phyloP scores from a whole-genome alignment of 1,140 invertebrate genomes.

The Drosophila teissieri region DNA sequence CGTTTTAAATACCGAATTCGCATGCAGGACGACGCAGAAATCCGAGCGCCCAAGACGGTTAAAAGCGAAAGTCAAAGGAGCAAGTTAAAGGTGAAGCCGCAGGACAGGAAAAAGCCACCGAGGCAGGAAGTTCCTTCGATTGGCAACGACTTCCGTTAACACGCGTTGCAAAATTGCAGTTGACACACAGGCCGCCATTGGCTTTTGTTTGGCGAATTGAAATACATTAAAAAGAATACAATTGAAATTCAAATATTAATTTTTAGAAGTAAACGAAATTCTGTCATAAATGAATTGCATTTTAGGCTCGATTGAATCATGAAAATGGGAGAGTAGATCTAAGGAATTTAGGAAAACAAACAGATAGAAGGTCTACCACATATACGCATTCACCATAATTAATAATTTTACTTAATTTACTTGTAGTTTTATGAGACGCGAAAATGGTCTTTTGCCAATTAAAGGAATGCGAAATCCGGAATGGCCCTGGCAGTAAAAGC shows the following conservation, averaged over 20 bases:
- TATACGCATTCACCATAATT: too few relatives aligned
- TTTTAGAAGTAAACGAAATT: background rate
- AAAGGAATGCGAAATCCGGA: conserved; percentile 13
- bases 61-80: conserved; percentile 68
- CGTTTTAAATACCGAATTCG: conserved; percentile 67
- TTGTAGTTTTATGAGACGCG: background rate
- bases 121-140: conserved; percentile 71
- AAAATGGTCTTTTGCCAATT: background rate
- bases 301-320: too few relatives aligned
- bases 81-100: conserved; percentile 33
- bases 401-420: too few relatives aligned
- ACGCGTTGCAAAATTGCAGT: conserved; percentile 67
- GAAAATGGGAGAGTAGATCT: too few relatives aligned
- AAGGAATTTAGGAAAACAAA: too few relatives aligned
- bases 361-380: too few relatives aligned
- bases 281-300: too few relatives aligned
- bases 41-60: conserved; percentile 8
- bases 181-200: conserved; percentile 33
- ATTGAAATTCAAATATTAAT: background rate
- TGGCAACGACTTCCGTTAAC: conserved; percentile 80
- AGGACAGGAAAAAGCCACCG: conserved; percentile 37
- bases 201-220: background rate
- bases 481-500: conserved; percentile 58
- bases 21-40: conserved; percentile 31
- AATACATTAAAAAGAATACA: background rate